A percentile compares a stretch with the other conserved stretches of the same genome.
These are phyloP conservation scores for Drosophila birchii DNA, from an alignment of 2,888 invertebrate species.

Conservation along the genomic window DNA sequence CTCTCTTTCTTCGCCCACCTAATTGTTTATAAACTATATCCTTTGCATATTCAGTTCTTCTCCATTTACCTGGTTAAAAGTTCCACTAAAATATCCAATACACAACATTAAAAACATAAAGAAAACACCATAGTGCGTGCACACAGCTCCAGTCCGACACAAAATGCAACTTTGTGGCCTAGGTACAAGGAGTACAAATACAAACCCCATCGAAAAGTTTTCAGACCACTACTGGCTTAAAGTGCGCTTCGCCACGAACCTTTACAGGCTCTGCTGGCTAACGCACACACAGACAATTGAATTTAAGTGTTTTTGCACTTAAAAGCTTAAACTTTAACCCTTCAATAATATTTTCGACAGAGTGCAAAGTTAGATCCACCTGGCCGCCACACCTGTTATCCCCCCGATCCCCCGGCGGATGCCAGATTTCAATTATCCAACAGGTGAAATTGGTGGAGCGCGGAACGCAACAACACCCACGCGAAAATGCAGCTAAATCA, in stretches of 20 bases:
- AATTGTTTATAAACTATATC: not conserved
- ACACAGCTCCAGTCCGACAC: slow-evolving; percentile 28
- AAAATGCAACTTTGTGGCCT: slow-evolving; percentile 64
- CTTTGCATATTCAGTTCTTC: not conserved
- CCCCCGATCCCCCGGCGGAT: slow-evolving; percentile 4
- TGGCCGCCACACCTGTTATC: slow-evolving; percentile 19
- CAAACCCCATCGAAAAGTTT: slow-evolving; percentile 69
- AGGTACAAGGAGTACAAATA: slow-evolving; percentile 61
- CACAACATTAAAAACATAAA: not conserved
- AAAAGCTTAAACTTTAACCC: slow-evolving; percentile 80
- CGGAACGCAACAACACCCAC: slow-evolving; percentile 33
- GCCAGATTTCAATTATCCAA: slow-evolving; percentile 61
- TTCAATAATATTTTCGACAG: slow-evolving; percentile 77
- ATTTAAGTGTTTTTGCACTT: slow-evolving; percentile 79
- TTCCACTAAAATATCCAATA: no score
- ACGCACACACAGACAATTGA: slow-evolving; percentile 59
- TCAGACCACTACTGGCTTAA: slow-evolving; percentile 62
- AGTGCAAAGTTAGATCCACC: slow-evolving; percentile 72
- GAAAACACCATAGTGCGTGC: slow-evolving; percentile 18
- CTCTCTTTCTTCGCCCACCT: not conserved
- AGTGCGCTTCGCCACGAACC: slow-evolving; percentile 59
- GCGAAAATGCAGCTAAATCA: slow-evolving; percentile 48
- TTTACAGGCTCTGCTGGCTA: slow-evolving; percentile 29
- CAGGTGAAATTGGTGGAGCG: slow-evolving; percentile 25
- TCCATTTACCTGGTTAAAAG: not conserved